A percentile compares a stretch with the other conserved stretches of the same genome.
Evolutionary conservation across 53 echinoderm and acorn worm species (phyloP).

Genomic region (Zoroaster sp.): DNA sequence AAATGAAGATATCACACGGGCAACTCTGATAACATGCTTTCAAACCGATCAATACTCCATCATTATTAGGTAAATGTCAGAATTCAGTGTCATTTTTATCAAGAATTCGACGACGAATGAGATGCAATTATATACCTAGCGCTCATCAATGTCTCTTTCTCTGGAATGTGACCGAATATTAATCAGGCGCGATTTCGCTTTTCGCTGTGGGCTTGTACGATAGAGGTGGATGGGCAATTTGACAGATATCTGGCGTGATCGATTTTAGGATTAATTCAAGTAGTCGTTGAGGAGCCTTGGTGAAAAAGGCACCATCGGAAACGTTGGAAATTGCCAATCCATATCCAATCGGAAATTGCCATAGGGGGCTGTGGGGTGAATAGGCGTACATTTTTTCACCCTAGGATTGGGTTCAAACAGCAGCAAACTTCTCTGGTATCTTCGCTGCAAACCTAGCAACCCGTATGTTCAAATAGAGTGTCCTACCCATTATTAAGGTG

Average conservation of each 20-base stretch:
- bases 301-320: no score
- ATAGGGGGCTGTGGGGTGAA: no score
- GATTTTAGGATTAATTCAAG: not conserved
- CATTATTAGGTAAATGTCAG: not conserved
- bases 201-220: not conserved
- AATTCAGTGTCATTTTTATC: not conserved
- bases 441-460: no score
- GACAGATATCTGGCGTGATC: not conserved
- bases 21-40: not conserved
- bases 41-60: not conserved
- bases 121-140: not conserved
- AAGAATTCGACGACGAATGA: not conserved
- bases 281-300: no score
- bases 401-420: no score
- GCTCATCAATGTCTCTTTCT: not conserved
- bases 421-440: no score
- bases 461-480: no score
- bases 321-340: no score
- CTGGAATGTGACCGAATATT: not conserved
- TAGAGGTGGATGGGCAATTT: not conserved
- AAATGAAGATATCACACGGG: not conserved
- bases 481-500: no score
- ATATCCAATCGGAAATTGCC: no score
- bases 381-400: no score
- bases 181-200: not conserved